A percentile compares a stretch with the other conserved stretches of the same genome.
These are phyloP conservation scores for Pyrgus malvae DNA, from an alignment of 2,888 invertebrate genomes.

Conservation along the genomic window DNA sequence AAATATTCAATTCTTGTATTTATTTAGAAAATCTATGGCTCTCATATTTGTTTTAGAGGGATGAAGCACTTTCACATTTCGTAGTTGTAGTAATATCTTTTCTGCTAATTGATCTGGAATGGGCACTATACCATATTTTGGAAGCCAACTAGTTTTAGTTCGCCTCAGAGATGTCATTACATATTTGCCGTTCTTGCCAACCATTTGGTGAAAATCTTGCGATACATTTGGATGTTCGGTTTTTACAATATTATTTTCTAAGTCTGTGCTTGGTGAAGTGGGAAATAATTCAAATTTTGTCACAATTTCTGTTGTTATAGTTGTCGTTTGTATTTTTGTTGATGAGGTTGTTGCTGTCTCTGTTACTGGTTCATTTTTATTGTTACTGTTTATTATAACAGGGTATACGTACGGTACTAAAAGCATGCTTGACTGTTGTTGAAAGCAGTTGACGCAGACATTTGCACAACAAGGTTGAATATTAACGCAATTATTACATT, in stretches of 20 bases:
- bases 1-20: not conserved
- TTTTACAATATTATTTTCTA: not conserved
- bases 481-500: constrained; percentile 32
- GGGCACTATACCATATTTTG: constrained; percentile 60
- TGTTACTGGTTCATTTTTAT: constrained; percentile 10
- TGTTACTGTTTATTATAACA: constrained; percentile 3
- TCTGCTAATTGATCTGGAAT: constrained; percentile 56
- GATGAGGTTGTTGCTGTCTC: constrained; percentile 25
- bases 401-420: constrained; percentile 32
- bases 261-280: constrained; percentile 17
- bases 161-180: constrained; percentile 46
- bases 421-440: constrained; percentile 12
- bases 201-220: constrained; percentile 11
- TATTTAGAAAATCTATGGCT: constrained; percentile 3
- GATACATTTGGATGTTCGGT: not conserved
- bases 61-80: constrained; percentile 41
- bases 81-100: constrained; percentile 50
- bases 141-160: constrained; percentile 50
- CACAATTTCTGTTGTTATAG: constrained; percentile 13
- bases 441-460: constrained; percentile 31
- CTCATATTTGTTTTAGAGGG: constrained; percentile 31
- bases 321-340: constrained; percentile 17
- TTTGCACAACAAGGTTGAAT: constrained; percentile 32
- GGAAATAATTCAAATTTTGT: constrained; percentile 10
- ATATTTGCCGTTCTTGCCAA: constrained; percentile 38